phyloP scores from a whole-genome alignment of 2,888 invertebrate genomes.

The Ichneumon xanthorius region DNA sequence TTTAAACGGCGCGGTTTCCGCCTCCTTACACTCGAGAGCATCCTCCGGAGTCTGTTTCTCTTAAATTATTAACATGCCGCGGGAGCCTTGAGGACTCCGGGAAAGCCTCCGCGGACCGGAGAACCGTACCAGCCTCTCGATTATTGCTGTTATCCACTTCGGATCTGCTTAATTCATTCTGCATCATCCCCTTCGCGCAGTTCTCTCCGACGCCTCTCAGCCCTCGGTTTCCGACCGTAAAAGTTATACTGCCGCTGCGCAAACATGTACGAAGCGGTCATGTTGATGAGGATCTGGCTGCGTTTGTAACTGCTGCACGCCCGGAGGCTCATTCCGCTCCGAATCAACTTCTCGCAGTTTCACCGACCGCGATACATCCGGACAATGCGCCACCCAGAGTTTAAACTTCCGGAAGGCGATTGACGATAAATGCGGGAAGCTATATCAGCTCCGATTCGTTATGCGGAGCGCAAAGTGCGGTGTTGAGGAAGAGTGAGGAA shows the following conservation, averaged over 20 bases:
- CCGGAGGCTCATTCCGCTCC: constrained; percentile 5
- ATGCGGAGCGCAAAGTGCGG: not conserved
- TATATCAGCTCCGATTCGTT: not conserved
- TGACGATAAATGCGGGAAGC: not conserved
- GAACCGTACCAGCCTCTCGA: too few relatives aligned
- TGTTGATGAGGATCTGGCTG: not conserved
- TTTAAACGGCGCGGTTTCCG: constrained; percentile 42
- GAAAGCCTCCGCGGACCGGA: too few relatives aligned
- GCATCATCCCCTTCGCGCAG: not conserved
- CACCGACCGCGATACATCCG: not conserved
- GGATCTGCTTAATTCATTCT: not conserved
- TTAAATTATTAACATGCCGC: not conserved
- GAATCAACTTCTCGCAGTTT: not conserved
- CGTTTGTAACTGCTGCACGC: not conserved
- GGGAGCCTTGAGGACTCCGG: not conserved
- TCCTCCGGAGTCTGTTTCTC: not conserved
- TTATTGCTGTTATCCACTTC: too few relatives aligned
- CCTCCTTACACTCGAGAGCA: not conserved
- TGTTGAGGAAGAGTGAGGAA: not conserved
- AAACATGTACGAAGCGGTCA: not conserved
- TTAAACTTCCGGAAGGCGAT: not conserved
- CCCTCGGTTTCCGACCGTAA: not conserved
- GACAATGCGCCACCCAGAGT: too few relatives aligned
- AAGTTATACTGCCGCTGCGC: not conserved
- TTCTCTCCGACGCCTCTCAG: not conserved